These are phyloP conservation scores for Trypoxylon attenuatum DNA, from an alignment of 2,888 invertebrate genomes.

Conservation along the genomic window DNA sequence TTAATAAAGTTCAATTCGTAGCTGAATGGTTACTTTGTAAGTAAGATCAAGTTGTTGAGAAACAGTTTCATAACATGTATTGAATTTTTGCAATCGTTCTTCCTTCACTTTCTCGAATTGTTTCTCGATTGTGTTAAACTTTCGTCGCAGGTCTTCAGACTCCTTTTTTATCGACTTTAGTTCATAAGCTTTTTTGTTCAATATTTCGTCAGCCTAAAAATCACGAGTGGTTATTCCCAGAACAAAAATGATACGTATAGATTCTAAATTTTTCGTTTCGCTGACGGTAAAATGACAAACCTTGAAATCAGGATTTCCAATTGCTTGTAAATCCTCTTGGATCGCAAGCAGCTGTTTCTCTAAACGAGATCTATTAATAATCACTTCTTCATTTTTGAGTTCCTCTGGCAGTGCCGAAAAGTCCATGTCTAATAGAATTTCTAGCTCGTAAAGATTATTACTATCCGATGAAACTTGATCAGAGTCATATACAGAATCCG, in stretches of 20 bases:
- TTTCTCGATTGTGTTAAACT: conserved; percentile 90
- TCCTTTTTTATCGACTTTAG: conserved; percentile 93
- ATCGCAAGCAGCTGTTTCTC: conserved; percentile 86
- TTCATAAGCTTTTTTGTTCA: conserved; percentile 88
- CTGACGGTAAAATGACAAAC: too few relatives aligned
- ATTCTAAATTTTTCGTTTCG: too few relatives aligned
- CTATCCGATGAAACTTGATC: too few relatives aligned
- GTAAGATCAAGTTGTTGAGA: conserved; percentile 95
- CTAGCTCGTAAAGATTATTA: conserved; percentile 82
- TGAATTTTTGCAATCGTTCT: conserved; percentile 90
- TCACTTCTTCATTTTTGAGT: conserved; percentile 88
- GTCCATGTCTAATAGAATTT: conserved; percentile 77
- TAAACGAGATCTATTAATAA: conserved; percentile 85
- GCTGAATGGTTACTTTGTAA: conserved; percentile 84
- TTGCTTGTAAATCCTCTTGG: conserved; percentile 87
- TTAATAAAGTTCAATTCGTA: conserved; percentile 6
- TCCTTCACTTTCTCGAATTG: conserved; percentile 94
- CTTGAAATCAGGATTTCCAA: conserved; percentile 95
- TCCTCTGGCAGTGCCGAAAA: conserved; percentile 83
- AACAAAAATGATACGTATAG: too few relatives aligned
- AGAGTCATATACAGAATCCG: too few relatives aligned
- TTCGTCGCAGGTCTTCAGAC: conserved; percentile 89
- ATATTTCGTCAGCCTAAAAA: conserved; percentile 77
- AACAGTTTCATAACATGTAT: conserved; percentile 90
- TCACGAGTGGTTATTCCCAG: too few relatives aligned